These are phyloP conservation scores for Nomada ferruginata DNA, from an alignment of 2,888 invertebrate genomes.

Conservation along the genomic window DNA sequence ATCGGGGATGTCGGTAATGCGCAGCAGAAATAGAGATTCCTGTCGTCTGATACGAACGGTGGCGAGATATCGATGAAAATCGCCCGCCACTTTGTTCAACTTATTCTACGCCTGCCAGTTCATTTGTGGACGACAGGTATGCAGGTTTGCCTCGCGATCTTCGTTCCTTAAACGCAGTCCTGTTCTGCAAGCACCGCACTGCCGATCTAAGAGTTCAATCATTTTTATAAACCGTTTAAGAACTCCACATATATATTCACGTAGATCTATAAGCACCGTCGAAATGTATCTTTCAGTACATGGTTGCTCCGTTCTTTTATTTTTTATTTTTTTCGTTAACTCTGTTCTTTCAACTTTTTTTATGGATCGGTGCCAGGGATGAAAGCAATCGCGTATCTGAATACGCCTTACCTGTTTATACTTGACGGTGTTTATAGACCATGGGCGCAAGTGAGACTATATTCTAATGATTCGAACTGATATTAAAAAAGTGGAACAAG, in stretches of 20 bases:
- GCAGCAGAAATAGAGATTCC: conserved; percentile 67
- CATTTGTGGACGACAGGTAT: conserved; percentile 35
- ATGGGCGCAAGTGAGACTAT: background rate
- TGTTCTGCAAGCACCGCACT: background rate
- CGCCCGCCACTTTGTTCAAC: conserved; percentile 59
- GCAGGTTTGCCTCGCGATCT: background rate
- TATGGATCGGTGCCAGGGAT: background rate
- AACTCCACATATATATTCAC: background rate
- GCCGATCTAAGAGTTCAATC: conserved; percentile 33
- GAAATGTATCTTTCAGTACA: background rate
- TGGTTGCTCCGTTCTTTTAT: background rate
- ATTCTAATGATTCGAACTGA: conserved; percentile 11
- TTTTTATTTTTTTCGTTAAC: no score
- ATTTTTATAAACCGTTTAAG: conserved; percentile 18
- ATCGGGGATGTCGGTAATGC: conserved; percentile 61
- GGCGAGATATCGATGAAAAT: conserved; percentile 60
- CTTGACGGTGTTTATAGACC: conserved; percentile 6
- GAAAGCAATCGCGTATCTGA: conserved; percentile 1
- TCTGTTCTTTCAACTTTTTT: background rate
- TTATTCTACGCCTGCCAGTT: conserved; percentile 25
- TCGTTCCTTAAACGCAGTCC: background rate
- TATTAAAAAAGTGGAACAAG: conserved; percentile 1
- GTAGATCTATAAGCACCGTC: background rate
- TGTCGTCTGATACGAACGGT: conserved; percentile 58
- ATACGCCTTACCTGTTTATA: background rate